Evolutionary conservation across 2,113 vertebrate species (phyloP).

Genomic region (Parotia lawesii): DNA sequence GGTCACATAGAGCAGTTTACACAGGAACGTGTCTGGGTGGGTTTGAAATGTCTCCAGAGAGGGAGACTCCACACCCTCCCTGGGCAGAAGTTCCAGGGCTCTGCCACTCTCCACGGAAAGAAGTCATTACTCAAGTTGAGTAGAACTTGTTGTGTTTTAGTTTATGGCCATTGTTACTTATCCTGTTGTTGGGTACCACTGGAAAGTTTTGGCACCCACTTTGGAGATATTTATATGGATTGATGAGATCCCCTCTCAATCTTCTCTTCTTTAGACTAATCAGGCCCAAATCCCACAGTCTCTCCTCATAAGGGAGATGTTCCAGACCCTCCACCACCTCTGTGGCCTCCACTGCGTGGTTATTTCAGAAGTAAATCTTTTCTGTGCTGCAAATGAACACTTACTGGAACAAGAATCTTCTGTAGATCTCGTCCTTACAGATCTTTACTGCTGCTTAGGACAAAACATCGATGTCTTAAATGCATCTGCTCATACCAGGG

Average conservation of each 20-base stretch:
- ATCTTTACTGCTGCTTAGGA: neutral
- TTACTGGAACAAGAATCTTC: neutral
- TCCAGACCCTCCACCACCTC: neutral
- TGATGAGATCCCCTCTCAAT: neutral
- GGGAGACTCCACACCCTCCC: neutral
- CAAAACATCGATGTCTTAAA: neutral
- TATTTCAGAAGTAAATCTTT: neutral
- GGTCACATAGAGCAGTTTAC: neutral
- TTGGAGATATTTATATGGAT: neutral
- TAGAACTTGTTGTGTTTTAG: neutral
- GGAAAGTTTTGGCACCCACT: too few species aligned
- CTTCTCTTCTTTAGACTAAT: neutral
- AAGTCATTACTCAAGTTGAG: neutral
- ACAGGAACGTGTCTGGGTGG: rapidly evolving
- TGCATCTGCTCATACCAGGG: neutral
- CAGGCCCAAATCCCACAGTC: neutral
- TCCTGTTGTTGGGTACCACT: neutral
- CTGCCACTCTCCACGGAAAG: neutral
- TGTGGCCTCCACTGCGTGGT: neutral
- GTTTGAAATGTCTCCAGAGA: neutral
- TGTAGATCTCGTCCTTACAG: neutral
- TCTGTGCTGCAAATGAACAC: neutral
- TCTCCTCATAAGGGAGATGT: neutral
- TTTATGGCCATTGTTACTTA: neutral
- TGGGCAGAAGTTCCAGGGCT: neutral